Evolutionary conservation across 2,113 vertebrate species (phyloP), one percentile per base, ranked within the genome.

Genomic region (Pantherophis guttatus): DNA sequence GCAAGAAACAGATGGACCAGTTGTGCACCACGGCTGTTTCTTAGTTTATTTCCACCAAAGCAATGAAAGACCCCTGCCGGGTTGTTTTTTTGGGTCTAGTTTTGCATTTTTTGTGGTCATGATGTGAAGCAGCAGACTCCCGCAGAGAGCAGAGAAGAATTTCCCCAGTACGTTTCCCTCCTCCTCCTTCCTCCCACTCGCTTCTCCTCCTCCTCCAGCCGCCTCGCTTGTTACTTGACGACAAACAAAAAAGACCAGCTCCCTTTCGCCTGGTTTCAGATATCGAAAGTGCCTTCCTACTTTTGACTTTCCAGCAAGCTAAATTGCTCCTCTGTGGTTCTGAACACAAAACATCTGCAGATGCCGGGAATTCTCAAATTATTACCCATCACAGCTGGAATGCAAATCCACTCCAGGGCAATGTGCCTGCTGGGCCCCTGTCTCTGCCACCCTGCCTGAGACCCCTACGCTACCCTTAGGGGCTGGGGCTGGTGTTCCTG

Each of bases 371-470:
- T 93, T 92, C 91, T 11, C 90, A 58, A 92, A 91, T 50, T 94
- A 91, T 70, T 91, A 58, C 52, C 94, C 90, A 90, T 90, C 65
- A 65, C 94, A 54, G 70, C 26, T 92, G 65, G 88, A 2, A 50
- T 88, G 94, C 70, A 93, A 93, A 94, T 57, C 86, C 21, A 85
- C 91, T 87, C 57, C 55, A 59, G 94, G 88, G 39, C 91, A 89
- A 91, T 0, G 0, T 0, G 0, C 89, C 90, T 9, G 13, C 29
- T 7, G 29, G 17, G 13, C 24, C 65, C 2, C n/a, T 21, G 1
- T 12, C 62, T 12, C 62, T n/a, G 23, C 58, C 88, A 44, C 39
- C 33, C 33, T 50, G 53, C 24, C 23, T 19, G 58, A 9, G 13
- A 90, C 12, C 48, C 48, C 44, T 48, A 48, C 3, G 44, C 88